Percentiles rank a stretch among this genome's conserved stretches.
Conservation (phyloP, 2,113 vertebrate genomes). For the Puma concolor region DNA sequence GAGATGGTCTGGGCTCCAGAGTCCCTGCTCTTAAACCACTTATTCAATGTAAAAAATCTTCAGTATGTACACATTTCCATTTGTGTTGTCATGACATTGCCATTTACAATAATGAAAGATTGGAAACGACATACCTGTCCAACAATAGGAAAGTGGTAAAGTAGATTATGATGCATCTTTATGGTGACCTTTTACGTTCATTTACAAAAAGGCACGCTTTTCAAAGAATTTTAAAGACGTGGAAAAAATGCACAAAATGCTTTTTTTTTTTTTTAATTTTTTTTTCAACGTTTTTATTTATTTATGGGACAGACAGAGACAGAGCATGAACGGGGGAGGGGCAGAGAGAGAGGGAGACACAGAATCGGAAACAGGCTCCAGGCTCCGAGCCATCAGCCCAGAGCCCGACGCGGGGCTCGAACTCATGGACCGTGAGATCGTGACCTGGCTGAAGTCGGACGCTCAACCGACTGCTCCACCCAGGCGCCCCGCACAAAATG, state of each 20-base stretch:
- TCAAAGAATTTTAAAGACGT: background rate
- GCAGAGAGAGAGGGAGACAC: too few species aligned
- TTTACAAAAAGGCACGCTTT: background rate
- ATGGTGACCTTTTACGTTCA: background rate
- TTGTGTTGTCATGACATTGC: background rate
- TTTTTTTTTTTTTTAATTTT: background rate
- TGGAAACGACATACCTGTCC: background rate
- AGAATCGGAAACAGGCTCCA: too few species aligned
- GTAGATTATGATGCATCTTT: background rate
- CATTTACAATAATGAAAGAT: background rate
- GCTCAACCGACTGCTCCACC: too few species aligned
- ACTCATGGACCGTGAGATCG: too few species aligned
- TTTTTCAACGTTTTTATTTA: too few species aligned
- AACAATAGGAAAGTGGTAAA: background rate
- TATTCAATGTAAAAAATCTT: background rate
- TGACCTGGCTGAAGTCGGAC: too few species aligned
- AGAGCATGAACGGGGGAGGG: too few species aligned
- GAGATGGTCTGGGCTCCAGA: background rate
- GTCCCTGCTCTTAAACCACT: background rate
- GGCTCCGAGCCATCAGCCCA: too few species aligned
- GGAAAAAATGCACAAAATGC: background rate
- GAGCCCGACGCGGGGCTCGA: too few species aligned
- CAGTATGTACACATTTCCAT: background rate
- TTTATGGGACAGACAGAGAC: too few species aligned
- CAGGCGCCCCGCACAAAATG: background rate